Conservation (phyloP, 1,140 invertebrate species). For the Helicoverpa zea region DNA sequence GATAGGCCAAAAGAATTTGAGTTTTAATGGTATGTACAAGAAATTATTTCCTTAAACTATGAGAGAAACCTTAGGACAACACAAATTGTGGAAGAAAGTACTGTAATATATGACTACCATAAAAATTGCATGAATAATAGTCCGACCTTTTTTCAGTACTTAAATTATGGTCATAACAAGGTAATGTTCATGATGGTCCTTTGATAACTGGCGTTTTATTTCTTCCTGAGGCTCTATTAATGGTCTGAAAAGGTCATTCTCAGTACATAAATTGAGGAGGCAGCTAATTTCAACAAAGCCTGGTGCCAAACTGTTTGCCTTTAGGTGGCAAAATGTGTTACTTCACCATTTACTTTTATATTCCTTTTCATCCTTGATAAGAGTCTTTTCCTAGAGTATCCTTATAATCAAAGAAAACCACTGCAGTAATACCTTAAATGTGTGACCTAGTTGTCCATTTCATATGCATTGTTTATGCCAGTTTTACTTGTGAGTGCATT, state of each 20-base stretch:
- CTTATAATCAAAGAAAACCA: too few species aligned
- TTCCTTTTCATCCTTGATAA: too few species aligned
- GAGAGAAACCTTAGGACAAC: too few species aligned
- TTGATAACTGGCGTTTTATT: neutral
- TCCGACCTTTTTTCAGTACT: conserved; percentile 5
- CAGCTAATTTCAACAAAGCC: neutral
- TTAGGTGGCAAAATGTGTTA: too few species aligned
- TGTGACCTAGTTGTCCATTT: too few species aligned
- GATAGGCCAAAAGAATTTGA: too few species aligned
- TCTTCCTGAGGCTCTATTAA: neutral
- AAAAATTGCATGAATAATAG: conserved; percentile 4
- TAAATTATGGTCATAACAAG: conserved; percentile 3
- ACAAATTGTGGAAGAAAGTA: neutral
- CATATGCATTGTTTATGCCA: neutral
- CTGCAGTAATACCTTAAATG: too few species aligned
- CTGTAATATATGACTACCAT: neutral
- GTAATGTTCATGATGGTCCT: conserved; percentile 6
- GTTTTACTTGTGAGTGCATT: neutral
- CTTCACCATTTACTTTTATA: too few species aligned
- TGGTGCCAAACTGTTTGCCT: too few species aligned
- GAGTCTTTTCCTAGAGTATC: too few species aligned
- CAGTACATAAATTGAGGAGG: neutral
- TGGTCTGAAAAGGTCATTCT: conserved; percentile 5
- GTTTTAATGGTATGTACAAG: too few species aligned
- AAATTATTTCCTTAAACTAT: too few species aligned